Evolutionary conservation across 2,113 vertebrate genomes (phyloP), one percentile per base, ranked within the genome.

Genomic region (Nerophis ophidion): DNA sequence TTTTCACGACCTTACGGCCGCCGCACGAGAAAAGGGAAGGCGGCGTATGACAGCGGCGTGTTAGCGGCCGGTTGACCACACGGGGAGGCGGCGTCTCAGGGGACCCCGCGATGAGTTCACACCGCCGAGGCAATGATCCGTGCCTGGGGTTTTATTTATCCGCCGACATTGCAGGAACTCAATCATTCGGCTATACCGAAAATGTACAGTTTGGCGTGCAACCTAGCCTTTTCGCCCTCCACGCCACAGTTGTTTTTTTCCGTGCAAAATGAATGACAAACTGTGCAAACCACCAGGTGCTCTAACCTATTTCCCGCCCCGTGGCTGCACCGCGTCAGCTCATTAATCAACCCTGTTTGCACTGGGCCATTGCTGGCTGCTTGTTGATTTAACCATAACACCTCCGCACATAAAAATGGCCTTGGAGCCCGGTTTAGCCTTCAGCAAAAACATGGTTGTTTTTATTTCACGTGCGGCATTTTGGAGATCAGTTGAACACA

Each of bases 281-380:
- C 69, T 71, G 76, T 81, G 77, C 70, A 80, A 85, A 80, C 12
- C 51, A 75, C 74, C 78, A 82, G 81, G 77, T 82, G 79, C 70
- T 60, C 73, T 77, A 71, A 82, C 68, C 75, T 76, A 68, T 70
- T 75, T 65, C 68, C 72, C 54, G 12, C 36, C 36, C 50, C 5
- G 58, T 49, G 77, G 77, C 78, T 79, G 79, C 83, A 80, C 82
- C 79, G 83, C 55, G 71, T 73, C 84, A 83, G 80, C 70, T 83
- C 83, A 86, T 87, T 86, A 83, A 84, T 89, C 86, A 87, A 75
- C 82, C 57, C 72, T 84, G 84, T 88, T 86, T 87, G 80, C 82
- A 76, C 71, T 71, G 6, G 70, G 73, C 73, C 76, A 72, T 81
- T 82, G 73, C 83, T 79, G 74, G 71, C 59, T 65, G 67, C 72